These are phyloP conservation scores for Chloroceryle aenea DNA, from an alignment of 2,113 vertebrate genomes.

Conservation along the genomic window DNA sequence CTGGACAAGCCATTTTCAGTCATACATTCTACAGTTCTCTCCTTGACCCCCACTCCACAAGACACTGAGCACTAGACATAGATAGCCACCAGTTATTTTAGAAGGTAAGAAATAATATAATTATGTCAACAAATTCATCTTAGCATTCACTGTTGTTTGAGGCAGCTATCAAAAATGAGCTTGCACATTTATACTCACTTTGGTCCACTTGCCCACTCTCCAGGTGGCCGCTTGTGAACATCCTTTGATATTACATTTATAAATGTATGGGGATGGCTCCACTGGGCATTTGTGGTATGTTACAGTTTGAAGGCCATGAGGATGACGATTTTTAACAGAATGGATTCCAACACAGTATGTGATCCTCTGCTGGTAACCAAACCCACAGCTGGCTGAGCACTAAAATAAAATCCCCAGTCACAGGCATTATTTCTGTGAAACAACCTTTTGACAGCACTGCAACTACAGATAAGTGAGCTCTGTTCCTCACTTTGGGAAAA, in stretches of 20 bases:
- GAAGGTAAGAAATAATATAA: not conserved
- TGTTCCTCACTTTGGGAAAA: not conserved
- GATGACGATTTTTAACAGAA: slow-evolving; percentile 40
- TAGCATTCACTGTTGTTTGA: not conserved
- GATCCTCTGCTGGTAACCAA: slow-evolving; percentile 79
- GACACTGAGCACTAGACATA: slow-evolving; percentile 87
- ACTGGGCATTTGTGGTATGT: slow-evolving; percentile 76
- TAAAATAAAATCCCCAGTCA: slow-evolving; percentile 56
- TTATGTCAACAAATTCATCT: not conserved
- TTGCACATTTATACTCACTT: slow-evolving; percentile 70
- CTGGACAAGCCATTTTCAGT: slow-evolving; percentile 79
- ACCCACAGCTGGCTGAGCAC: slow-evolving; percentile 87
- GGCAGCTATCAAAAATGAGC: not conserved
- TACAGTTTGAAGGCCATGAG: slow-evolving; percentile 47
- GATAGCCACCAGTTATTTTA: not conserved
- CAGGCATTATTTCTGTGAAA: not conserved
- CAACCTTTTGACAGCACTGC: not conserved
- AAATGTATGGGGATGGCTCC: slow-evolving; percentile 65
- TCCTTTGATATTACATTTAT: slow-evolving; percentile 78
- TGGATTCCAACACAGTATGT: slow-evolving; percentile 79
- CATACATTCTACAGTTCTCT: slow-evolving; percentile 85
- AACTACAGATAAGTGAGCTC: not conserved
- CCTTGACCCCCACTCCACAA: slow-evolving; percentile 86
- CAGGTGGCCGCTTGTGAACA: slow-evolving; percentile 83
- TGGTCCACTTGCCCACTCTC: slow-evolving; percentile 88